These are phyloP conservation scores for Serrognathus titanus DNA, from an alignment of 2,888 invertebrate genomes.

Conservation along the genomic window DNA sequence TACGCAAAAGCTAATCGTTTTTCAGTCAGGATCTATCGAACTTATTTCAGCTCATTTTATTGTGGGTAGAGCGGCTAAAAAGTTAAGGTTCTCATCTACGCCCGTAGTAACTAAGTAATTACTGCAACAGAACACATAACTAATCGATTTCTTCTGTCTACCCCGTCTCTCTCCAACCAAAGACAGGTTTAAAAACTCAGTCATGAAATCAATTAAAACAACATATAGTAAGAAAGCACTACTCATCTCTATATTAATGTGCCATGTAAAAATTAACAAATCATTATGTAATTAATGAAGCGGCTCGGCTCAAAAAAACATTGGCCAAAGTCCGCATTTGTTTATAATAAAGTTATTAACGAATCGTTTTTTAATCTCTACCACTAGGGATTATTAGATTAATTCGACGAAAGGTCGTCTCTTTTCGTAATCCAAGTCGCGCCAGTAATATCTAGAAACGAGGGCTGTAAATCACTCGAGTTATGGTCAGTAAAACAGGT, in stretches of 20 bases:
- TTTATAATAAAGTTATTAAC: no score
- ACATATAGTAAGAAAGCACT: constrained; percentile 11
- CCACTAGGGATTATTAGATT: not conserved
- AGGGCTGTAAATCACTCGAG: constrained; percentile 31
- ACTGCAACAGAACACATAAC: constrained; percentile 15
- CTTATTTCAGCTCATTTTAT: no score
- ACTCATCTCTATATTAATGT: constrained; percentile 17
- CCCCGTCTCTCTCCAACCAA: constrained; percentile 10
- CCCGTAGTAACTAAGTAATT: constrained; percentile 14
- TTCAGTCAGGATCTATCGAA: no score
- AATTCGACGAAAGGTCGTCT: not conserved
- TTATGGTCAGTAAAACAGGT: constrained; percentile 42
- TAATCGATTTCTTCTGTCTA: constrained; percentile 17
- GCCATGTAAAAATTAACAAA: constrained; percentile 22
- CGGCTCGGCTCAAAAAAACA: not conserved
- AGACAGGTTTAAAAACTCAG: constrained; percentile 17
- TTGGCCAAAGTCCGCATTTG: not conserved
- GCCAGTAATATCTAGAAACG: constrained; percentile 12
- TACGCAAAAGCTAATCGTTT: no score
- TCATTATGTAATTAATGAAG: constrained; percentile 21
- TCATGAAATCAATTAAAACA: constrained; percentile 21
- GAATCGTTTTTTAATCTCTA: no score
- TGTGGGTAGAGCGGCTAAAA: not conserved
- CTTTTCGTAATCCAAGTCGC: not conserved
- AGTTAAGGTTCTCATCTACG: constrained; percentile 16